These are phyloP conservation scores for Dione vanillae DNA, from an alignment of 2,888 invertebrate species.

Conservation along the genomic window DNA sequence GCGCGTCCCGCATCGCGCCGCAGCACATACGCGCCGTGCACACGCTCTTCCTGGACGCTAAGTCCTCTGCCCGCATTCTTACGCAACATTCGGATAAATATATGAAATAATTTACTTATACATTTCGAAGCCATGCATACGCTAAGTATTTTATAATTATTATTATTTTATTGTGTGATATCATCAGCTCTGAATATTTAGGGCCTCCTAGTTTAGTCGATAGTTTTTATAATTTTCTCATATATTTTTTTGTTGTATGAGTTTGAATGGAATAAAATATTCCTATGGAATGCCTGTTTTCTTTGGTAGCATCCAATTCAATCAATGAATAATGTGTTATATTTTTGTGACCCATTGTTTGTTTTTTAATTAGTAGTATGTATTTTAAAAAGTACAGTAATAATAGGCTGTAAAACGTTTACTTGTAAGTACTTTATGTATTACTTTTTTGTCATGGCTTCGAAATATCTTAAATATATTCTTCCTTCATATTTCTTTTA, in stretches of 20 bases:
- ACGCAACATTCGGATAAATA: conserved; percentile 95
- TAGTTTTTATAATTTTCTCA: too few species aligned
- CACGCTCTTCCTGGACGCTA: conserved; percentile 96
- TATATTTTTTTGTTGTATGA: not conserved
- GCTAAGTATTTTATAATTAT: not conserved
- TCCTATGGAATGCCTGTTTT: not conserved
- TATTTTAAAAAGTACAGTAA: too few species aligned
- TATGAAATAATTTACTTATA: conserved; percentile 87
- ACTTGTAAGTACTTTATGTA: not conserved
- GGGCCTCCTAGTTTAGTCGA: too few species aligned
- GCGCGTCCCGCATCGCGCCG: conserved; percentile 89
- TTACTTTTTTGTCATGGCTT: not conserved
- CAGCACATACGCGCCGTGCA: conserved; percentile 94
- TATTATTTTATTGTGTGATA: not conserved
- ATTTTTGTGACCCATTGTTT: not conserved
- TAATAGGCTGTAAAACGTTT: not conserved
- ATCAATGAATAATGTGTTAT: conserved; percentile 2
- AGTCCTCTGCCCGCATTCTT: conserved; percentile 96
- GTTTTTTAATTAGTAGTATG: too few species aligned
- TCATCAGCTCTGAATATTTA: not conserved
- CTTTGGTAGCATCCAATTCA: not conserved
- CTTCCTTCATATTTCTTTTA: not conserved
- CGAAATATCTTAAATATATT: not conserved
- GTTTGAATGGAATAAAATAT: not conserved
- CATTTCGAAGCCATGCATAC: not conserved